A percentile compares a stretch with the other conserved stretches of the same genome.
phyloP scores from a whole-genome alignment of 1,140 invertebrate genomes.

The Condylostylus longicornis region DNA sequence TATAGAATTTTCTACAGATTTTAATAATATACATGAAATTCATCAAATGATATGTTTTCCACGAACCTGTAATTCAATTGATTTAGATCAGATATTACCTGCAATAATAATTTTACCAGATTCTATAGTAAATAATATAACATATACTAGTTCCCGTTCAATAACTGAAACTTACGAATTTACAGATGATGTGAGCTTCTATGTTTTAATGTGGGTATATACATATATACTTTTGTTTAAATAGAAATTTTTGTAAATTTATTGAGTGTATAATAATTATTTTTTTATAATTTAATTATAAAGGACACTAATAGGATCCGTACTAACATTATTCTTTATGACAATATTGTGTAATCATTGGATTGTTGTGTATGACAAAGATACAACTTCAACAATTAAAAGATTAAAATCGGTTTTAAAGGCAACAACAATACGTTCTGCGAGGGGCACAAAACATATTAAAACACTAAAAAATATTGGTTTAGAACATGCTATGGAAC shows the following conservation, averaged over 20 bases:
- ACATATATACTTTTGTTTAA: no score
- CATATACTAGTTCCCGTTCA: constrained; percentile 4
- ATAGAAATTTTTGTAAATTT: no score
- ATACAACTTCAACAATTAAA: no score
- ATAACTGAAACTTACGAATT: constrained; percentile 5
- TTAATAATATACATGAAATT: constrained; percentile 2
- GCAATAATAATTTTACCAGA: constrained; percentile 8
- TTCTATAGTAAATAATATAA: constrained; percentile 7
- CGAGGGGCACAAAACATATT: no score
- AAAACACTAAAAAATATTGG: neutral
- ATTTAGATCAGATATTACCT: constrained; percentile 7
- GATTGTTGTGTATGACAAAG: no score
- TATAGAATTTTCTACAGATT: constrained; percentile 6
- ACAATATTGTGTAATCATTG: no score
- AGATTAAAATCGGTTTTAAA: no score
- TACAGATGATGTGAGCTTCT: constrained; percentile 7
- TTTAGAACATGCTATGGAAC: neutral
- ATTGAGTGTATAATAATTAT: no score
- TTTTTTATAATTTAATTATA: no score
- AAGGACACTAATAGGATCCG: no score
- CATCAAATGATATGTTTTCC: constrained; percentile 12
- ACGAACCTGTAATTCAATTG: constrained; percentile 3
- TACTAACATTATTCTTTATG: no score
- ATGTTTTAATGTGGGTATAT: constrained; percentile 11
- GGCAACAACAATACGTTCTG: no score